Evolutionary conservation across 1,140 invertebrate genomes (phyloP), one percentile per base, ranked within the genome.

Genomic region (Pemphigus obesinymphae): DNA sequence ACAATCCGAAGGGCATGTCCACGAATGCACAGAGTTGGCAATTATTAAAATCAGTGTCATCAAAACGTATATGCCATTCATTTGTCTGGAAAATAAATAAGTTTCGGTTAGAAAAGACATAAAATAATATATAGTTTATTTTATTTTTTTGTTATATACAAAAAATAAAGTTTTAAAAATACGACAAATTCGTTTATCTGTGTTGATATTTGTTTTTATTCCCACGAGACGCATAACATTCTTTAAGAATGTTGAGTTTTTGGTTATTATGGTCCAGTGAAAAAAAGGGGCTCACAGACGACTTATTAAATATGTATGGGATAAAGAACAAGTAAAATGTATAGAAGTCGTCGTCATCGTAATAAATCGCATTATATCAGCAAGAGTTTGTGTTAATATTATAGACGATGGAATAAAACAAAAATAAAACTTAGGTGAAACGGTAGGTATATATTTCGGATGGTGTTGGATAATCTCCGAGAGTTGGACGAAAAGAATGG

Each of bases 1-100:
- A 88, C 93, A 94, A 87, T 93, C 91, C 84, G 89, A 87, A 83
- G 92, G 92, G 85, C 93, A 94, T 26, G 84, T 13, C 76, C 76
- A 80, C 15, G 76, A 80, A 2, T 0, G 53, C 53, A 13, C 55
- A 4, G 31, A 82, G 29, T 84, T 63, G 17, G 82, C 58, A 13
- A 61, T 29, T 26, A 61, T 55, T 6, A 78, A 82, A 31, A 45
- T 26, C 31, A 78, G 31, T 37, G 31, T 23, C 23, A 45, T 53
- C 31, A 83, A 50, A 50, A 70, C 40, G 29, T 7, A 63, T 61
- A 81, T 83, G 20, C 82, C 61, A 66, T 68, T 68, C 80, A 55
- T 66, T 55, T 34, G 55, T 73, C 75, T 78, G 75, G 31, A 82
- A 68, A 23, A 70, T n/a, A 78, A 48, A 43, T 20, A 34, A 55